Conservation (phyloP, 2,797 vertebrate species). For the Pipistrellus nathusii region DNA sequence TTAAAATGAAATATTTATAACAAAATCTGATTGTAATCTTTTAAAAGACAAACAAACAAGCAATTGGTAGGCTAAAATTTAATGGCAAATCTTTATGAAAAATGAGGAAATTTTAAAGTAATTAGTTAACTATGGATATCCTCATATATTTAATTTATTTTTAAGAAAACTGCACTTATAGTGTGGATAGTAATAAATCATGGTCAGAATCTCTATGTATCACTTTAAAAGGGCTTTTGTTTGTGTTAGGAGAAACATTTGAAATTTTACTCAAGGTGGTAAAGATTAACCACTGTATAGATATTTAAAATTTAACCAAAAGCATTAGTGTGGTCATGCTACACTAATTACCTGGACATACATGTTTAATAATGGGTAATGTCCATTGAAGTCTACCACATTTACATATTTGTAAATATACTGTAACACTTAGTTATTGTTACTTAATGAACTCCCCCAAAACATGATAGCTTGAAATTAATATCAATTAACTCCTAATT, state of each 20-base stretch:
- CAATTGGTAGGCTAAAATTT: conserved; percentile 7
- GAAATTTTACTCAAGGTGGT: neutral
- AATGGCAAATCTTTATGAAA: conserved; percentile 35
- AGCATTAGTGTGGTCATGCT: neutral
- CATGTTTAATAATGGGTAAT: neutral
- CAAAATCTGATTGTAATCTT: neutral
- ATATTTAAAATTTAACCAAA: neutral
- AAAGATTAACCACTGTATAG: neutral
- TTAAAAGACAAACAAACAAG: conserved; percentile 33
- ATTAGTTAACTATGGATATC: conserved; percentile 23
- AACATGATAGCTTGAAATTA: neutral
- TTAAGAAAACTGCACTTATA: neutral
- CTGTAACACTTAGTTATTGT: neutral
- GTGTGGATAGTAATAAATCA: neutral
- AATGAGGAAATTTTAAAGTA: conserved; percentile 43
- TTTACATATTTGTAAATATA: neutral
- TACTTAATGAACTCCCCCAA: neutral
- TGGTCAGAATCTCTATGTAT: neutral
- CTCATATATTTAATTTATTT: conserved; percentile 32
- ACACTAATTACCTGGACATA: neutral
- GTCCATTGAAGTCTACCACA: neutral
- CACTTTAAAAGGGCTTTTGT: conserved; percentile 1
- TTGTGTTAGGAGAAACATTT: conserved; percentile 8
- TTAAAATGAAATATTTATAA: conserved; percentile 43
- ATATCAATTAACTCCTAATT: neutral